phyloP scores from a whole-genome alignment of 2,113 vertebrate genomes.

The Quiscalus mexicanus region DNA sequence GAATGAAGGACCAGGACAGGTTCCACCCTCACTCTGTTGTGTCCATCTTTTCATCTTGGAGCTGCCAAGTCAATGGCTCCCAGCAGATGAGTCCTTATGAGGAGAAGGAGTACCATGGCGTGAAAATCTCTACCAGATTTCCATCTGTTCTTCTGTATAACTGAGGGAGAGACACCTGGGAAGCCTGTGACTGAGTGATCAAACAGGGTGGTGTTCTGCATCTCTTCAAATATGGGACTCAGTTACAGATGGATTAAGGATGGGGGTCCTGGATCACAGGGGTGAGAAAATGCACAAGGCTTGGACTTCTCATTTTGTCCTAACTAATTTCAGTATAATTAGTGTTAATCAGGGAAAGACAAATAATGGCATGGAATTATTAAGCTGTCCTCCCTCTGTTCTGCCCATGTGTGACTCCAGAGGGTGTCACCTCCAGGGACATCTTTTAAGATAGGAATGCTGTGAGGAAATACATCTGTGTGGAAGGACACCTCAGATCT shows the following conservation, averaged over 20 bases:
- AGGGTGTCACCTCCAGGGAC: not conserved
- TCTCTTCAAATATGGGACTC: not conserved
- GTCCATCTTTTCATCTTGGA: not conserved
- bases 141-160: not conserved
- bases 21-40: not conserved
- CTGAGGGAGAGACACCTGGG: not conserved
- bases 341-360: not conserved
- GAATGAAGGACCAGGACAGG: not conserved
- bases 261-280: not conserved
- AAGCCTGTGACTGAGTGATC: not conserved
- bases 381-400: not conserved
- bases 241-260: not conserved
- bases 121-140: not conserved
- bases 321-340: not conserved
- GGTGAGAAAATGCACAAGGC: not conserved
- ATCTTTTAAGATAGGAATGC: not conserved
- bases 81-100: not conserved
- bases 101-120: not conserved
- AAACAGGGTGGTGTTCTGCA: not conserved
- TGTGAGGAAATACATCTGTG: not conserved
- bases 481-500: not conserved
- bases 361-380: not conserved
- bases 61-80: not conserved
- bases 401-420: not conserved
- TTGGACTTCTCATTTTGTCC: not conserved